Percentiles rank a stretch among this genome's conserved stretches.
phyloP scores from a whole-genome alignment of 2,888 invertebrate genomes.

The Cephus runcator region DNA sequence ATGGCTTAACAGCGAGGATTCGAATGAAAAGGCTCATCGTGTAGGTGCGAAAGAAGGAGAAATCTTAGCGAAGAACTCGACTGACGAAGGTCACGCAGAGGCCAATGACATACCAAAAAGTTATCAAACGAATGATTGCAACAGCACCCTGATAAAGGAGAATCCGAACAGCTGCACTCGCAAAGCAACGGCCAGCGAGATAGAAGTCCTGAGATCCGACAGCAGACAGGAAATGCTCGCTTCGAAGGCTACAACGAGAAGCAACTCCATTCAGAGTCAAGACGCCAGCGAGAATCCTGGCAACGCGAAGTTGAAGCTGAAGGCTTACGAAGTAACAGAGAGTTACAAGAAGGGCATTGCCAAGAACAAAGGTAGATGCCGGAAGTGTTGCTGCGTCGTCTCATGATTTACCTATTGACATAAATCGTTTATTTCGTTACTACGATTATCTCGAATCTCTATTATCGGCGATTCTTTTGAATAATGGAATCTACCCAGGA shows the following conservation, averaged over 20 bases:
- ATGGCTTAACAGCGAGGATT: too few relatives aligned
- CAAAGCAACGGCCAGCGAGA: conserved; percentile 24
- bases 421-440: neutral
- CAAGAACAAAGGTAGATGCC: conserved; percentile 45
- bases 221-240: conserved; percentile 32
- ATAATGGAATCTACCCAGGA: too few relatives aligned
- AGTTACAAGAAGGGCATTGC: conserved; percentile 48
- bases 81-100: neutral
- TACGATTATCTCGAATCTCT: too few relatives aligned
- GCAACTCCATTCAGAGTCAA: conserved; percentile 48
- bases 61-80: neutral
- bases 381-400: conserved; percentile 55
- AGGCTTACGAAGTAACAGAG: conserved; percentile 49
- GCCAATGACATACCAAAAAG: conserved; percentile 7
- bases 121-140: conserved; percentile 7
- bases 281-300: conserved; percentile 38
- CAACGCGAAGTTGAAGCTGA: conserved; percentile 42
- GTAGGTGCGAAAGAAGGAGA: neutral
- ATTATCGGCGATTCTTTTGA: too few relatives aligned
- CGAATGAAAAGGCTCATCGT: neutral
- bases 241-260: conserved; percentile 40
- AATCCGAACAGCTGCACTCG: conserved; percentile 8
- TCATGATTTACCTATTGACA: conserved; percentile 28
- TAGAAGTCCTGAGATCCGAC: conserved; percentile 35
- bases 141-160: conserved; percentile 24